A percentile compares a stretch with the other conserved stretches of the same genome.
These are phyloP conservation scores for Yasuhikotakia modesta DNA, from an alignment of 2,797 vertebrate genomes.

Conservation along the genomic window DNA sequence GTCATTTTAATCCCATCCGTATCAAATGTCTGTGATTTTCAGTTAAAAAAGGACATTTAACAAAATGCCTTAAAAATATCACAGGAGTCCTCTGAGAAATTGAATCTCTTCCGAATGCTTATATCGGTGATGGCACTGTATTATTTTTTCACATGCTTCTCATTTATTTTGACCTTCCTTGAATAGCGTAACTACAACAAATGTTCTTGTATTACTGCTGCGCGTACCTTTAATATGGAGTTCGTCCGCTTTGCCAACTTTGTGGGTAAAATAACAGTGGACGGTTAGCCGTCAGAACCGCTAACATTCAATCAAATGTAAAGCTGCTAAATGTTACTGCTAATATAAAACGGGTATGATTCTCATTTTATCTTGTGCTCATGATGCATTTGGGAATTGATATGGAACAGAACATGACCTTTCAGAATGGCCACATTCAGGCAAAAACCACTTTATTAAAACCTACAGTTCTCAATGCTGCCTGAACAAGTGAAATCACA, in stretches of 20 bases:
- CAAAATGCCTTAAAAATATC: background rate
- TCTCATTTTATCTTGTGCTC: background rate
- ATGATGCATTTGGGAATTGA: too few relatives aligned
- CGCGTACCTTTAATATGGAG: background rate
- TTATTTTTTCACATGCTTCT: conserved; percentile 19
- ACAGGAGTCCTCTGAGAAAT: background rate
- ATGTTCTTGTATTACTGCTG: background rate
- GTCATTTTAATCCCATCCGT: background rate
- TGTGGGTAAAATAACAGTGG: background rate
- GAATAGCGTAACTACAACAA: background rate
- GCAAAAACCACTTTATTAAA: background rate
- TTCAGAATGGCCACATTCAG: background rate
- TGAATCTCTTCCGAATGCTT: background rate
- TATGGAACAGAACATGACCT: background rate
- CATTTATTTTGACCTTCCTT: conserved; percentile 18
- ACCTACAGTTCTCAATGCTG: background rate
- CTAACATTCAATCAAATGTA: background rate
- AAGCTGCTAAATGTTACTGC: too few relatives aligned
- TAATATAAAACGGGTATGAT: too few relatives aligned
- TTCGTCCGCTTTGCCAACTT: background rate
- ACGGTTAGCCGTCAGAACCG: background rate
- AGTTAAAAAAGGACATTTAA: too few relatives aligned
- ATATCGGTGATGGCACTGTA: background rate
- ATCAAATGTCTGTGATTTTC: conserved; percentile 7
- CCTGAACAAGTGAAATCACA: background rate